Evolutionary conservation across 2,113 vertebrate genomes (phyloP).

Genomic region (Phyllostomus hastatus): DNA sequence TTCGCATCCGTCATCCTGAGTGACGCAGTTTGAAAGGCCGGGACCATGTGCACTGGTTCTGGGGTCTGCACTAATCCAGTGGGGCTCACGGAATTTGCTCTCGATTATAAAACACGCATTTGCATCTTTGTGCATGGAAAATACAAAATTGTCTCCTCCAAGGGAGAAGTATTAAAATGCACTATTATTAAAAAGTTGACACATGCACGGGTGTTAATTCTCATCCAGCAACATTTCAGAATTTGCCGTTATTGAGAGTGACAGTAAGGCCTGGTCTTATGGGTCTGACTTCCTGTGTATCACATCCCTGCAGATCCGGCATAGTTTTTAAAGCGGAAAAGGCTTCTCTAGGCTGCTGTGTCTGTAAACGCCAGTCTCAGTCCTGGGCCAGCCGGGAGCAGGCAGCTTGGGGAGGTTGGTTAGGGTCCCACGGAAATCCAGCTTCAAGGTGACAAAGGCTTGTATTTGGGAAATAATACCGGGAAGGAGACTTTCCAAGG

Average conservation of each 20-base stretch:
- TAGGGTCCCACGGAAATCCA: not conserved
- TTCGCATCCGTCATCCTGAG: constrained; percentile 51
- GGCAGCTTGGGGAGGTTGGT: not conserved
- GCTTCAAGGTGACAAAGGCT: not conserved
- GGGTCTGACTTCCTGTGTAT: not conserved
- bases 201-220: not conserved
- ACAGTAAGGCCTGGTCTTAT: not conserved
- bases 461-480: not conserved
- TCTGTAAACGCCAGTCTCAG: not conserved
- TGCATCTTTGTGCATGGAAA: constrained; percentile 57
- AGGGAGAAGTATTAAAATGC: not conserved
- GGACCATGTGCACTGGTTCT: constrained; percentile 54
- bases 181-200: not conserved
- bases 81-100: constrained; percentile 71
- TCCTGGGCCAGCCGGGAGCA: not conserved
- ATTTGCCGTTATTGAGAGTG: not conserved
- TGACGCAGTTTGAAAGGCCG: constrained; percentile 54
- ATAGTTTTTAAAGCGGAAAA: not conserved
- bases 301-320: not conserved
- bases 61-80: constrained; percentile 67
- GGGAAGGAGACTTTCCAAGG: not conserved
- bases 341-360: not conserved
- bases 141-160: not conserved
- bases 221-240: not conserved
- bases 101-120: constrained; percentile 67